Evolutionary conservation across 2,888 invertebrate species (phyloP).

Genomic region (Catocala nupta): DNA sequence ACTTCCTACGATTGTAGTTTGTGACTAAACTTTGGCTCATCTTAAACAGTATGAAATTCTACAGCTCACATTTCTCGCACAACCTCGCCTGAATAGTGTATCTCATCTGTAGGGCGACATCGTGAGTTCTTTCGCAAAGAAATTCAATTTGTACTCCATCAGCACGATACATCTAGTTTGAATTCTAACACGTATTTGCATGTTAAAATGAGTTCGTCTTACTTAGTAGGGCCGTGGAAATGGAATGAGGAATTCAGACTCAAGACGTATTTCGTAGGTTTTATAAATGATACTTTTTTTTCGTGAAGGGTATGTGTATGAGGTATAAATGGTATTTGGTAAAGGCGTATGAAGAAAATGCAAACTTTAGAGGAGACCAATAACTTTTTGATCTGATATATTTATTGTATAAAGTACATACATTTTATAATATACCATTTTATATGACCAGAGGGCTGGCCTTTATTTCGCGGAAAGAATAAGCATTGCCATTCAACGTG

Average conservation of each 20-base stretch:
- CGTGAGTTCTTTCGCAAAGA: slow-evolving; percentile 48
- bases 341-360: too few relatives aligned
- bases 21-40: too few relatives aligned
- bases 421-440: too few relatives aligned
- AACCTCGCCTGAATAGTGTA: slow-evolving; percentile 20
- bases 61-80: slow-evolving; percentile 2
- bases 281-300: slow-evolving; percentile 10
- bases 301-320: background rate
- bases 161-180: slow-evolving; percentile 55
- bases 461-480: too few relatives aligned
- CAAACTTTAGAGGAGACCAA: too few relatives aligned
- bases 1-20: too few relatives aligned
- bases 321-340: too few relatives aligned
- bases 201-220: slow-evolving; percentile 63
- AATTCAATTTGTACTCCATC: slow-evolving; percentile 72
- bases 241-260: slow-evolving; percentile 29
- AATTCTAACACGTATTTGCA: slow-evolving; percentile 65
- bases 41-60: too few relatives aligned
- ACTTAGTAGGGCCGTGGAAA: slow-evolving; percentile 32
- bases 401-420: too few relatives aligned
- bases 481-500: too few relatives aligned
- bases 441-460: too few relatives aligned
- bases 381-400: too few relatives aligned
- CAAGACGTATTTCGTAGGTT: slow-evolving; percentile 21
- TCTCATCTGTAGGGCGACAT: slow-evolving; percentile 18